Percentiles rank a stretch among this genome's conserved stretches.
phyloP scores from a whole-genome alignment of 2,113 vertebrate genomes.

The Columba janthina region DNA sequence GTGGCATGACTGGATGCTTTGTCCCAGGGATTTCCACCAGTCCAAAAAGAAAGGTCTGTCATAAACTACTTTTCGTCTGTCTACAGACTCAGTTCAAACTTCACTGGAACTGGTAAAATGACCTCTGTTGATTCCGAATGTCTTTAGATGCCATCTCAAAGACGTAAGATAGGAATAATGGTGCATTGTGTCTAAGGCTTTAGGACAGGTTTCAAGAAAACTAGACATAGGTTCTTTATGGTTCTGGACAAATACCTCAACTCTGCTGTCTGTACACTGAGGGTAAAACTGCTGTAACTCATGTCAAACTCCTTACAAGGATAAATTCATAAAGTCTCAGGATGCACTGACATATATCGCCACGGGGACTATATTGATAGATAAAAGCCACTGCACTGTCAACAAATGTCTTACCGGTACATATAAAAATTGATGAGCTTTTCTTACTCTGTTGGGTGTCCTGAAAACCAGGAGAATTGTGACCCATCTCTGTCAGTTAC shows the following conservation, averaged over 20 bases:
- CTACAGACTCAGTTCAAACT: background rate
- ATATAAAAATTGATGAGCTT: conserved; percentile 50
- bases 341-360: background rate
- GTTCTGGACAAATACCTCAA: background rate
- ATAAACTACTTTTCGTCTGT: background rate
- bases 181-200: conserved; percentile 3
- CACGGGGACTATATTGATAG: conserved; percentile 36
- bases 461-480: conserved; percentile 17
- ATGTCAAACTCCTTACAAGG: conserved; percentile 38
- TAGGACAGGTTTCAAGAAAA: background rate
- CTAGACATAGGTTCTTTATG: background rate
- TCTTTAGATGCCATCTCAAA: background rate
- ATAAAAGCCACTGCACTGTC: conserved; percentile 41
- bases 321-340: conserved; percentile 61
- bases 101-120: background rate
- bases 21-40: background rate
- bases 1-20: background rate
- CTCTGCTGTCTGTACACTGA: background rate
- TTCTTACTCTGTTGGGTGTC: conserved; percentile 23
- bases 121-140: background rate
- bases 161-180: background rate
- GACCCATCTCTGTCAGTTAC: conserved; percentile 3
- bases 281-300: conserved; percentile 33
- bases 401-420: conserved; percentile 28
- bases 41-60: background rate